Percentiles rank a stretch among this genome's conserved stretches.
Evolutionary conservation across 2,113 vertebrate species (phyloP).

Genomic region (Oreochromis aureus): DNA sequence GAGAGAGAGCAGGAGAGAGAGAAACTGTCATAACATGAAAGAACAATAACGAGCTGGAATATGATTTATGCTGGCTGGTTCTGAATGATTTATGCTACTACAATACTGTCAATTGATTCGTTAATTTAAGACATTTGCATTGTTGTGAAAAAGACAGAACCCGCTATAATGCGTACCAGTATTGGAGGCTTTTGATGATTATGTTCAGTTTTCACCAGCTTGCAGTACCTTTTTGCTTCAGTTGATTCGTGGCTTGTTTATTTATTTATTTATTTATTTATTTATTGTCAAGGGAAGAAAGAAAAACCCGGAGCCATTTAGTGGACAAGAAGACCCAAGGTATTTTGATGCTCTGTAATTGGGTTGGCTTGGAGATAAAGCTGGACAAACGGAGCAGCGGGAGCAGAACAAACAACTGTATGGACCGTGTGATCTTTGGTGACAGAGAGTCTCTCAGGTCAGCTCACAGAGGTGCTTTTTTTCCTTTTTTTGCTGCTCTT

Average conservation of each 20-base stretch:
- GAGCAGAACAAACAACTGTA: constrained; percentile 11
- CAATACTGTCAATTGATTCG: background rate
- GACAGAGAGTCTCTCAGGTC: constrained; percentile 1
- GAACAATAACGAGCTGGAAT: background rate
- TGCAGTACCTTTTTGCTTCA: background rate
- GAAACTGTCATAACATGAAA: background rate
- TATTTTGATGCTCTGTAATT: constrained; percentile 8
- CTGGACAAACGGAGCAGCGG: constrained; percentile 21
- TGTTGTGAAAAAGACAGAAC: background rate
- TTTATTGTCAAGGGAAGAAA: background rate
- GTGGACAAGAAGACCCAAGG: background rate
- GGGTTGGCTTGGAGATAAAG: constrained; percentile 23
- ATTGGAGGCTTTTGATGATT: background rate
- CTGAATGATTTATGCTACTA: background rate
- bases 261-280: background rate
- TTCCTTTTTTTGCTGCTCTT: background rate
- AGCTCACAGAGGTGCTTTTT: background rate
- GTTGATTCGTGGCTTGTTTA: background rate
- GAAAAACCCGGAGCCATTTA: background rate
- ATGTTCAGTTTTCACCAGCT: background rate
- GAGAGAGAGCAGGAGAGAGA: background rate
- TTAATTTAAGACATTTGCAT: background rate
- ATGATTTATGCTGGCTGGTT: background rate
- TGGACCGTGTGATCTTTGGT: constrained; percentile 15
- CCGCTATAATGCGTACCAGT: background rate